Conservation (phyloP, 2,113 vertebrate genomes). For the Percina caprodes region DNA sequence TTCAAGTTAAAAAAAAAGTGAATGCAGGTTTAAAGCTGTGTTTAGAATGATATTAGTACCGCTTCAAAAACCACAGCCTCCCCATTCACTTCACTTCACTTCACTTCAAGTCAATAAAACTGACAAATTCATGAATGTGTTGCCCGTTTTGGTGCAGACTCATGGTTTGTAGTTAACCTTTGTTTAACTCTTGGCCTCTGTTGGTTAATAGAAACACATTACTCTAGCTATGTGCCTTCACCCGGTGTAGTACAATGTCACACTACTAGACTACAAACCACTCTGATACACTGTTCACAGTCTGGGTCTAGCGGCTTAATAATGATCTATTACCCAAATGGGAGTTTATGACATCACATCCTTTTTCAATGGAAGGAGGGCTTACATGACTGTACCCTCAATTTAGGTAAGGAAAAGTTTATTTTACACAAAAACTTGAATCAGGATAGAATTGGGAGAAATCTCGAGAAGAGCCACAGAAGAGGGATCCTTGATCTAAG, state of each 20-base stretch:
- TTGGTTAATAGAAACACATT: constrained; percentile 25
- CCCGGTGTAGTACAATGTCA: constrained; percentile 30
- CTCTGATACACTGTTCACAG: constrained; percentile 22
- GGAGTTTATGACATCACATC: not conserved
- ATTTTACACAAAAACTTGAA: constrained; percentile 1
- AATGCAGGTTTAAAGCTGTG: not conserved
- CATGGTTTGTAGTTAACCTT: constrained; percentile 8
- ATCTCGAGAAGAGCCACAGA: not conserved
- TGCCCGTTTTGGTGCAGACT: constrained; percentile 1
- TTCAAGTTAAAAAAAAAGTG: not conserved
- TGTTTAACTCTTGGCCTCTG: constrained; percentile 8
- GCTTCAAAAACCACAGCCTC: not conserved
- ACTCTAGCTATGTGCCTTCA: constrained; percentile 11
- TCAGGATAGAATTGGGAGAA: constrained; percentile 5
- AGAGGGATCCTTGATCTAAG: not conserved
- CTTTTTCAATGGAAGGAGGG: not conserved
- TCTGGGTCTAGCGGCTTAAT: constrained; percentile 14
- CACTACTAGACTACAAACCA: constrained; percentile 10
- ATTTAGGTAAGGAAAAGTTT: constrained; percentile 26
- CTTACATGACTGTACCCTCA: constrained; percentile 7
- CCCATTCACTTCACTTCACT: not conserved
- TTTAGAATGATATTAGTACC: not conserved
- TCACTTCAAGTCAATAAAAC: not conserved
- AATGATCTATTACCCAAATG: constrained; percentile 5
- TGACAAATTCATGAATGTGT: not conserved